A percentile compares a stretch with the other conserved stretches of the same genome.
These are phyloP conservation scores for Neomicropteryx cornuta DNA, from an alignment of 1,140 invertebrate species.

Conservation along the genomic window DNA sequence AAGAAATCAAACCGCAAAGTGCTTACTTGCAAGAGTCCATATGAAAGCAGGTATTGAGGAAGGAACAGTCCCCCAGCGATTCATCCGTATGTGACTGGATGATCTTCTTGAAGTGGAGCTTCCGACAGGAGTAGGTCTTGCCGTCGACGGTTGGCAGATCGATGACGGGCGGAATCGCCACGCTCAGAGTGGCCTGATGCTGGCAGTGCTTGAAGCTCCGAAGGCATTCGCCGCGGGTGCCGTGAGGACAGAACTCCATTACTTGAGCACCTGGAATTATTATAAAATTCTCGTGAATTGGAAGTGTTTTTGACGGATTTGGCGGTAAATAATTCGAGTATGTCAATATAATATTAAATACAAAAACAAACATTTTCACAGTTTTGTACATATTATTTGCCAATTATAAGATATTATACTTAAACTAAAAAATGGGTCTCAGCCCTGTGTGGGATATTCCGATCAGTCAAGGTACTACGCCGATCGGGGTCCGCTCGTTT, in stretches of 20 bases:
- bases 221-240: slow-evolving; percentile 82
- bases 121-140: slow-evolving; percentile 51
- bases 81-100: slow-evolving; percentile 96
- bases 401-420: no score
- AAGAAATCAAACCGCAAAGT: no score
- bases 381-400: no score
- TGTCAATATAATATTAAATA: no score
- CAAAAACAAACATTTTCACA: no score
- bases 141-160: background rate
- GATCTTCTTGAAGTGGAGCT: slow-evolving; percentile 95
- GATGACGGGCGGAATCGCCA: background rate
- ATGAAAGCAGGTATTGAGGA: slow-evolving; percentile 96
- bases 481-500: no score
- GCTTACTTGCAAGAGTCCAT: slow-evolving; percentile 94
- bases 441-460: no score
- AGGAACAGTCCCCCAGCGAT: slow-evolving; percentile 91
- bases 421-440: no score
- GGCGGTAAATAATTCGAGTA: no score
- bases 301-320: no score
- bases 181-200: slow-evolving; percentile 20
- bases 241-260: slow-evolving; percentile 93
- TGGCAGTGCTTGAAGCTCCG: slow-evolving; percentile 40
- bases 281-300: no score
- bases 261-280: slow-evolving; percentile 68
- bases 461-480: no score